Conservation (phyloP, 2,113 vertebrate species). For the Prietella phreatophila region DNA sequence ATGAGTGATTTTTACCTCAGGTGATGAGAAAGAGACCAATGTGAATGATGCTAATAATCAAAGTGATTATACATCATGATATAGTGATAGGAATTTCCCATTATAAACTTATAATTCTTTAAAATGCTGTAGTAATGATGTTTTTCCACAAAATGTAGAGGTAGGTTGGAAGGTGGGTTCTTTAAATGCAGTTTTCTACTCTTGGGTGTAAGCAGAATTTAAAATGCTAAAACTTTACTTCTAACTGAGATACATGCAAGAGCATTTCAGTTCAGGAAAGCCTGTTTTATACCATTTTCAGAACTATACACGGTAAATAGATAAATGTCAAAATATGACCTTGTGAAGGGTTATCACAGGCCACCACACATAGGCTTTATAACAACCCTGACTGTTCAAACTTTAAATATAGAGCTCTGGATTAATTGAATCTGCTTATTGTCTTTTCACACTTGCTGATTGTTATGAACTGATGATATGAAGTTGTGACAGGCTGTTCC, state of each 20-base stretch:
- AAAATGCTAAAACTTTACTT: neutral
- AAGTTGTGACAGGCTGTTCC: constrained; percentile 4
- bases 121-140: neutral
- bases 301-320: neutral
- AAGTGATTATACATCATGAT: neutral
- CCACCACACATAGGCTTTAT: neutral
- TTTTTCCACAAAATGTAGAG: neutral
- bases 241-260: neutral
- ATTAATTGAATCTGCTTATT: neutral
- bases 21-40: too few species aligned
- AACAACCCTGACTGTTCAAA: neutral
- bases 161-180: neutral
- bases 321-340: neutral
- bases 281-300: neutral
- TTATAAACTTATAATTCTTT: neutral
- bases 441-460: neutral
- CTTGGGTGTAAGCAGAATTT: neutral
- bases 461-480: neutral
- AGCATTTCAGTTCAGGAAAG: neutral
- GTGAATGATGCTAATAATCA: neutral
- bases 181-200: neutral
- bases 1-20: neutral
- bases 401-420: neutral
- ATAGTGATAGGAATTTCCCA: neutral
- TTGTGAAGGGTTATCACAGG: neutral